Evolutionary conservation across 2,113 vertebrate species (phyloP).

Genomic region (Cygnus atratus): DNA sequence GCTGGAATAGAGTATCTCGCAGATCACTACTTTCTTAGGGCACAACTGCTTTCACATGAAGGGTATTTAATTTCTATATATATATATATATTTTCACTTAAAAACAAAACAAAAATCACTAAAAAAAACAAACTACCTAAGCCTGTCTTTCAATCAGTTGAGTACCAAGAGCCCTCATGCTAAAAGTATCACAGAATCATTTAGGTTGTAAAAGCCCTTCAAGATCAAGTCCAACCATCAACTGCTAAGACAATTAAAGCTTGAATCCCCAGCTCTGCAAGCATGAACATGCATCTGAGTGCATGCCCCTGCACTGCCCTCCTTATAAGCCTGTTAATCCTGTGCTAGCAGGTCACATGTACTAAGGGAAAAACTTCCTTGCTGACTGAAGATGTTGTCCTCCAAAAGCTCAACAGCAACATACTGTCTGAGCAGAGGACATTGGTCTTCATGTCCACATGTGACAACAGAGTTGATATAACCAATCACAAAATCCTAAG

Average conservation of each 20-base stretch:
- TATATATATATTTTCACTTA: not conserved
- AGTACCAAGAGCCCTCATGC: not conserved
- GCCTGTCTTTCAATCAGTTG: not conserved
- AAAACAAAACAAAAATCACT: not conserved
- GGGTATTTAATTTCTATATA: not conserved
- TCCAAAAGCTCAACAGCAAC: not conserved
- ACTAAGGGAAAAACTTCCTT: not conserved
- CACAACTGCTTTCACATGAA: not conserved
- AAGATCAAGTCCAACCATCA: not conserved
- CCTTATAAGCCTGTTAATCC: not conserved
- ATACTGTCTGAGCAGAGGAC: not conserved
- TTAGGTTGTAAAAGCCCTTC: not conserved
- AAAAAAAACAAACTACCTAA: fast-evolving
- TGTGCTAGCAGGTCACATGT: not conserved
- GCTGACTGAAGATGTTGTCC: not conserved
- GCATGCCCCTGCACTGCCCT: not conserved
- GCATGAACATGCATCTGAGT: not conserved
- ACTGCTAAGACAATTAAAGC: not conserved
- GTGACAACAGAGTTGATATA: not conserved
- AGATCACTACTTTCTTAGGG: not conserved
- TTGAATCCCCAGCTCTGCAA: not conserved
- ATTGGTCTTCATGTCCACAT: no score
- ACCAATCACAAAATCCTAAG: not conserved
- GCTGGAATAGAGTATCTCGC: not conserved
- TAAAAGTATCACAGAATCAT: not conserved